phyloP scores from a whole-genome alignment of 2,113 vertebrate genomes.

The Perca fluviatilis region DNA sequence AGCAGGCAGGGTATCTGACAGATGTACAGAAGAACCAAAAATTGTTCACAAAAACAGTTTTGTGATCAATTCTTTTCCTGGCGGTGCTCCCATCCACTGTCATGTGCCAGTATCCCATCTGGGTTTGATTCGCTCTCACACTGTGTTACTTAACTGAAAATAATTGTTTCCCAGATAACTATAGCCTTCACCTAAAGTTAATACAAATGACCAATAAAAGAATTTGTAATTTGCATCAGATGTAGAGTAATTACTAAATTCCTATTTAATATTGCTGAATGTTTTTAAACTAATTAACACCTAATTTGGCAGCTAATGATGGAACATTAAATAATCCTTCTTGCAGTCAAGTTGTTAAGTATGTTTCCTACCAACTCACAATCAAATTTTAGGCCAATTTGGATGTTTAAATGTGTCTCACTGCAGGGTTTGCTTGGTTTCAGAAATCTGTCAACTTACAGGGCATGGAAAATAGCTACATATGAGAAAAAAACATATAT shows the following conservation, averaged over 20 bases:
- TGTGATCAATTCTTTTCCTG: constrained; percentile 55
- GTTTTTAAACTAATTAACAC: constrained; percentile 15
- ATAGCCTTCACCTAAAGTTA: constrained; percentile 29
- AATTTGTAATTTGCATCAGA: constrained; percentile 20
- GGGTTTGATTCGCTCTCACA: constrained; percentile 70
- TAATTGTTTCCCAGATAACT: constrained; percentile 60
- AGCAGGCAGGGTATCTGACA: constrained; percentile 14
- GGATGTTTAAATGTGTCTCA: not conserved
- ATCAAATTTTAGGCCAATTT: not conserved
- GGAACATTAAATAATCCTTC: not conserved
- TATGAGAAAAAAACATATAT: not conserved
- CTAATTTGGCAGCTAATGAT: constrained; percentile 13
- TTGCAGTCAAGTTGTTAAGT: not conserved
- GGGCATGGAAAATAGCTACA: not conserved
- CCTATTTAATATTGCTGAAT: not conserved
- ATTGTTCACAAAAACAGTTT: constrained; percentile 24
- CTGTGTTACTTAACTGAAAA: constrained; percentile 67
- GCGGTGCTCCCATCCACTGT: constrained; percentile 32
- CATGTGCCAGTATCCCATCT: constrained; percentile 74
- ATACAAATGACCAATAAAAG: constrained; percentile 27
- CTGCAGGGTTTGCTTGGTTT: not conserved
- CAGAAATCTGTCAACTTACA: not conserved
- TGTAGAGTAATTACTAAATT: not conserved
- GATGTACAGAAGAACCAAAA: constrained; percentile 27
- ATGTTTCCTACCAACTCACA: not conserved